Base-by-base conservation (phyloP, 2,113 vertebrate species). In the Sinocyclocheilus maitianheensis region DNA sequence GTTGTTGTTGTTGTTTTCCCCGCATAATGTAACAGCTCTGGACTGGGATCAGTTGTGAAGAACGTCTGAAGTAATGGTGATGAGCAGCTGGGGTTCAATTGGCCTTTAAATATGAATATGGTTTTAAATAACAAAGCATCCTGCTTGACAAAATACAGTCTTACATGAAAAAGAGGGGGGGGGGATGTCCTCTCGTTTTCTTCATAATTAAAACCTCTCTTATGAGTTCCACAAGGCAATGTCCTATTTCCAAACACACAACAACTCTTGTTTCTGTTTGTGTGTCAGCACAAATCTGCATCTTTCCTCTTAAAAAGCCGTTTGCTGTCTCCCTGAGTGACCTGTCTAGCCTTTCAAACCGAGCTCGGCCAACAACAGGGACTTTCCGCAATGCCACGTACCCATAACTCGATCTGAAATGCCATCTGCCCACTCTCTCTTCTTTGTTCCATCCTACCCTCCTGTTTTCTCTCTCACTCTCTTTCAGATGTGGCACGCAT, bases 141-240 rank as follows among this genome's bases (percentile, higher is more conserved):
- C 58, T 22, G 80, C 80, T 69, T 69, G 80, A 82, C 62, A 71
- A 67, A 82, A 51, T 82, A 34, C 46, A 48, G 40, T 24, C 40
- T 40, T 48, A 81, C 62, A 71, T 71, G 43, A n/a, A 71, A 82
- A 81, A 81, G 62, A 46, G 14, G 7, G 63, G 5, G 3, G 12
- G 30, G 30, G 13, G 9, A 10, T 48, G 24, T 30, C 76, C 46
- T 80, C 51, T 74, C 53, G 8, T 46, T 91, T 89, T 90, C 91
- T 94, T 91, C 89, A 94, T 94, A 93, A 93, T 93, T 93, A 91
- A 93, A 90, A 77, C 62, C 90, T 93, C 93, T 93, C 90, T 63
- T 79, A 91, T 91, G 91, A 91, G 86, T 88, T 84, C 89, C 91
- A 90, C 89, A 88, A 84, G 85, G 87, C 89, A 65, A 81, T 93